phyloP scores from a whole-genome alignment of 2,888 invertebrate genomes.

The Embidobia sp. region DNA sequence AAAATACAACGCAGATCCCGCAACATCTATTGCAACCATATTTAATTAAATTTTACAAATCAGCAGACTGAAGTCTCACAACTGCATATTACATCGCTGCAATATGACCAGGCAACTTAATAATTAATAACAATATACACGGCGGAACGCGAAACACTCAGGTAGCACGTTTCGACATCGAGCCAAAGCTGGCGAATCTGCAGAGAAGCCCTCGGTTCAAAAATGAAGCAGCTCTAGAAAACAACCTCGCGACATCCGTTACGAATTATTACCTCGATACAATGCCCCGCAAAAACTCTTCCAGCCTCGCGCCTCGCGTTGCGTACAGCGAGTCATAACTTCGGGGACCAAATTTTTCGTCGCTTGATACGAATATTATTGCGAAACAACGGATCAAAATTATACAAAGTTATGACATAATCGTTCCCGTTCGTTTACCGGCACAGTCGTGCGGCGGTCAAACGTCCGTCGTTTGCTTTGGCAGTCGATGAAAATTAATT shows the following conservation, averaged over 20 bases:
- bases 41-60: slow-evolving; percentile 25
- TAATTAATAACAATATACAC: slow-evolving; percentile 20
- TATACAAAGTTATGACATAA: slow-evolving; percentile 19
- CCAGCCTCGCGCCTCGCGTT: no score
- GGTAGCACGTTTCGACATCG: no score
- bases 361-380: not conserved
- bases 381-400: not conserved
- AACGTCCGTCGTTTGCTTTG: not conserved
- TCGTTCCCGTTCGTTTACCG: slow-evolving; percentile 7
- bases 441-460: not conserved
- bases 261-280: slow-evolving; percentile 31
- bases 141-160: no score
- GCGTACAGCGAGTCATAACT: no score
- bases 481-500: slow-evolving; percentile 13
- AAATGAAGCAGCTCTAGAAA: slow-evolving; percentile 7
- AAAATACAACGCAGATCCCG: not conserved
- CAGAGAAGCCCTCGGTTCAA: not conserved
- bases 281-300: no score
- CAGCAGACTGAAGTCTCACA: slow-evolving; percentile 9
- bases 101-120: slow-evolving; percentile 9
- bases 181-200: no score
- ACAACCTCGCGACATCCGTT: slow-evolving; percentile 17
- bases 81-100: not conserved
- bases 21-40: not conserved
- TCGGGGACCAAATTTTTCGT: slow-evolving; percentile 1